Evolutionary conservation across 1,140 invertebrate species (phyloP), one percentile per base, ranked within the genome.

Genomic region (Battus philenor): DNA sequence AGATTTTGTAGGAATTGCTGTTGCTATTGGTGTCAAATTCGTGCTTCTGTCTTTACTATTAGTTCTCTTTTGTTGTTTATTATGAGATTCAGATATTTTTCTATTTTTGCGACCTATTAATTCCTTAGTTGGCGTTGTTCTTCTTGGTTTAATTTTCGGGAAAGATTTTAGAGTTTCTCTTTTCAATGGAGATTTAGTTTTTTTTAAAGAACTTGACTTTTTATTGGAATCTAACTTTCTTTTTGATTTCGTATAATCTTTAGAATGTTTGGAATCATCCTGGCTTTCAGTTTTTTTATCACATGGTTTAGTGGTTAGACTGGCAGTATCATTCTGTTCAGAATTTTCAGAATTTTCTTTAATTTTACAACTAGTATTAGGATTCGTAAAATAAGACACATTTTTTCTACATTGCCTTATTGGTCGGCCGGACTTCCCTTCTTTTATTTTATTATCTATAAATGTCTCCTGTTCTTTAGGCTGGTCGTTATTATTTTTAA

Each of bases 371-470:
- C 26, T 66, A 30, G 10, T 1, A 30, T 44, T 43, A 10, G 36
- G 30, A 52, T 33, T 50, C 39, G 50, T 70, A 50, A 61, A 62
- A 46, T 80, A 83, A 9, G 80, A 81, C 4, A 85, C 76, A 59
- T 84, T 81, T 57, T 74, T 79, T 20, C 73, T 71, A 50, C 81
- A 82, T 33, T 79, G 65, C 27, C 81, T 64, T 4, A 71, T 57
- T 2, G 78, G 78, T 31, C 78, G 47, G 30, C 31, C 38, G 4
- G 34, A 15, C 8, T 44, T 49, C 32, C 46, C 34, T 26, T 52
- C 45, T 46, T 53, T 46, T 4, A 44, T 36, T n/a, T 48, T 59
- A 31, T 52, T 30, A 5, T 51, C 45, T 9, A 1, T 20, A 12
- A 18, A 6, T 20, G 2, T n/a, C 17, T 26, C 22, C 16, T 16